Base-by-base conservation (phyloP, 2,797 vertebrate genomes). In the Cynodonichthys magdalenae region DNA sequence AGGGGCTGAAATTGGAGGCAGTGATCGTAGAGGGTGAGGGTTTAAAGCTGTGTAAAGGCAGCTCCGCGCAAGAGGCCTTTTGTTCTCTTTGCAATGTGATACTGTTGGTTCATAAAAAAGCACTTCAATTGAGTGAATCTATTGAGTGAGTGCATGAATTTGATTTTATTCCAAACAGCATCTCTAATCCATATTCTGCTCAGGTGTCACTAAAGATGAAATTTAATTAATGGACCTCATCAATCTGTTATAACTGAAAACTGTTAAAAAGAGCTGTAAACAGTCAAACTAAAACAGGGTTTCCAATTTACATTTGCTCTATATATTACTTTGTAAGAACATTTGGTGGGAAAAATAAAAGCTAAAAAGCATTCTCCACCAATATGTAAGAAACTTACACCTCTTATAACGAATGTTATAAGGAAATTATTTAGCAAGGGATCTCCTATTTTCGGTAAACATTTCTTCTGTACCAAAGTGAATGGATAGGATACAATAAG, bases 131-230 rank as follows among this genome's bases (percentile, higher is more conserved):
- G 80, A 82, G 70, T 47, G 53, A 70, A 61, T 77, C 74, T 80
- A 83, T 86, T 68, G 77, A 84, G 74, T 86, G 69, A 69, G 53
- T 77, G 82, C 70, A 71, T 75, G 75, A 81, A 80, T 83, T 73
- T 84, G 76, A 82, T 86, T 81, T 81, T 28, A 81, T 85, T 85
- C 82, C 74, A 83, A 77, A 83, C 71, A 66, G 66, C 57, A 78
- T 84, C 86, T 83, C 79, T 79, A 84, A 86, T 86, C 82, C 70
- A 63, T 77, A 84, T 84, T 84, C 84, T 80, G 74, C 76, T 86
- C 80, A 90, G 77, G 83, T 81, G 80, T 87, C 80, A 80, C 74
- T 79, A 68, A 80, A 86, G 79, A 84, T 80, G 63, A 81, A 86
- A 85, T 73, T 73, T 80, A 82, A 79, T 88, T 79, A 86, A 77